Evolutionary conservation across 1,140 invertebrate genomes (phyloP).

Genomic region (Euwallacea fornicatus): DNA sequence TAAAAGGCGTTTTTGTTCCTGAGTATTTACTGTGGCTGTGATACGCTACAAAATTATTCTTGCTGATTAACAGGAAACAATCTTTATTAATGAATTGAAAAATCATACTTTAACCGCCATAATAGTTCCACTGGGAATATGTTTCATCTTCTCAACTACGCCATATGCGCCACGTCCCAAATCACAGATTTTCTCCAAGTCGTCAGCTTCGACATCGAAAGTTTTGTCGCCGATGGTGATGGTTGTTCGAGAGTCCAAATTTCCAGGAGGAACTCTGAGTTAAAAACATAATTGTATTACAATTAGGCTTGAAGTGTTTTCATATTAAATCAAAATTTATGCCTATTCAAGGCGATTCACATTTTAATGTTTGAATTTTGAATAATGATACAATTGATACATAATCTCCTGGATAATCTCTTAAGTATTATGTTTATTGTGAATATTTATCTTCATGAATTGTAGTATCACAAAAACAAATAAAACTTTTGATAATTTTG

Average conservation of each 20-base stretch:
- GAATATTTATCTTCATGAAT: too few relatives aligned
- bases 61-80: background rate
- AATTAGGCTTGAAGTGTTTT: background rate
- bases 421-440: too few relatives aligned
- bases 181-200: slow-evolving; percentile 82
- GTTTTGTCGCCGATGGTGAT: slow-evolving; percentile 84
- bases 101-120: slow-evolving; percentile 85
- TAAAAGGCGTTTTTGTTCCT: slow-evolving; percentile 89
- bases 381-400: background rate
- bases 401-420: background rate
- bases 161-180: slow-evolving; percentile 95
- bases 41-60: slow-evolving; percentile 51
- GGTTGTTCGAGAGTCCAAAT: slow-evolving; percentile 81
- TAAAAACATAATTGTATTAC: background rate
- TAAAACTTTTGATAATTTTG: too few relatives aligned
- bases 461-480: too few relatives aligned
- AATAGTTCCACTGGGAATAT: slow-evolving; percentile 82
- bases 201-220: slow-evolving; percentile 90
- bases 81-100: background rate
- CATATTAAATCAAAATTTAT: too few relatives aligned
- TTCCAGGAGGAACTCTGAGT: slow-evolving; percentile 64
- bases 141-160: slow-evolving; percentile 94
- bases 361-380: background rate
- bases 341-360: too few relatives aligned
- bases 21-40: slow-evolving; percentile 79